Evolutionary conservation across 1,140 invertebrate species (phyloP).

Genomic region (Octopus bimaculoides): DNA sequence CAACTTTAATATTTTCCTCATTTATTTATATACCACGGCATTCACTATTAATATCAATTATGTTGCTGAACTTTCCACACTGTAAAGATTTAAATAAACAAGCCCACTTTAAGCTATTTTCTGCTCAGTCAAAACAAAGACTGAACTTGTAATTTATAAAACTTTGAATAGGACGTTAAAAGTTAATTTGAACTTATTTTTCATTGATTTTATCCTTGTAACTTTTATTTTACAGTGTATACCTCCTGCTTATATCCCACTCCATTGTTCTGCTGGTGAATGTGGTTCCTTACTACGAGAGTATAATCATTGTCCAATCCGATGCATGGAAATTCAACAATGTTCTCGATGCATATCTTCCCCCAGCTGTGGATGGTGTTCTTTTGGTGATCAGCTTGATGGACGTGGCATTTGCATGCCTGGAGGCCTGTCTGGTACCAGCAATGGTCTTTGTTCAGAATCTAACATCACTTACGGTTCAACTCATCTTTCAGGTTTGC

Average conservation of each 20-base stretch:
- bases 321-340: conserved; percentile 77
- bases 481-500: conserved; percentile 2
- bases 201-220: too few species aligned
- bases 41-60: too few species aligned
- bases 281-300: conserved; percentile 75
- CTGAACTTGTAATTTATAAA: too few species aligned
- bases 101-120: too few species aligned
- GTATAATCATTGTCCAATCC: conserved; percentile 71
- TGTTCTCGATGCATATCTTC: conserved; percentile 83
- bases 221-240: conserved; percentile 66
- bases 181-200: too few species aligned
- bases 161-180: too few species aligned
- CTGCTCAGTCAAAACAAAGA: too few species aligned
- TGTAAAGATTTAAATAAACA: too few species aligned
- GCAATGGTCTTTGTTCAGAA: conserved; percentile 40
- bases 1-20: too few species aligned
- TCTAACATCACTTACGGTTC: conserved; percentile 23
- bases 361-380: conserved; percentile 73
- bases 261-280: conserved; percentile 84
- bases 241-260: conserved; percentile 76
- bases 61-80: too few species aligned
- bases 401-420: conserved; percentile 59
- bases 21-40: too few species aligned
- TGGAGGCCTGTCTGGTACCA: conserved; percentile 56
- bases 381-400: conserved; percentile 51